Percentiles rank a stretch among this genome's conserved stretches.
Evolutionary conservation across 2,113 vertebrate species (phyloP).

Genomic region (Microcebus griseorufus): DNA sequence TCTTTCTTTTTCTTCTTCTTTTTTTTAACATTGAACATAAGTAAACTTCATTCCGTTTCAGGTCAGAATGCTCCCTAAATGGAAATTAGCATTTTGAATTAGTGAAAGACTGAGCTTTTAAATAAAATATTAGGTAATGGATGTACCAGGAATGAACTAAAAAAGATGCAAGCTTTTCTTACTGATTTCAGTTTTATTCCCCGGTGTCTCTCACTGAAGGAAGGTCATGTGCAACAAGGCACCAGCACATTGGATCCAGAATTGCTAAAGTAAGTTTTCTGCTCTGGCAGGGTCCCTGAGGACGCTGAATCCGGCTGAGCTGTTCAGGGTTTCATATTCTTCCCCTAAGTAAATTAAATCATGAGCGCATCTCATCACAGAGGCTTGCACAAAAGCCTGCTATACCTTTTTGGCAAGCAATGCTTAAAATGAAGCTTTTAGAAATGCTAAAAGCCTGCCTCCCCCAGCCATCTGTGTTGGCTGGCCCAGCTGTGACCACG

Average conservation of each 20-base stretch:
- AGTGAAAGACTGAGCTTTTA: conserved; percentile 35
- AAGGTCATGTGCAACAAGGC: conserved; percentile 66
- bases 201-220: conserved; percentile 37
- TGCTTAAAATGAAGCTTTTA: conserved; percentile 53
- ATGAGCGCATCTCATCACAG: not conserved
- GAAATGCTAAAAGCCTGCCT: not conserved
- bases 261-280: conserved; percentile 75
- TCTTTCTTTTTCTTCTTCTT: not conserved
- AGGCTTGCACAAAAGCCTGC: conserved; percentile 41
- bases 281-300: conserved; percentile 11
- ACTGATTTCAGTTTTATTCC: conserved; percentile 69
- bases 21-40: not conserved
- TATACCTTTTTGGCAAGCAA: conserved; percentile 54
- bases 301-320: conserved; percentile 53
- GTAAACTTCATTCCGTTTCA: not conserved
- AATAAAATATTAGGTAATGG: conserved; percentile 73
- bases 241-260: conserved; percentile 41
- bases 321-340: conserved; percentile 66
- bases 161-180: conserved; percentile 66
- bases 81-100: conserved; percentile 56
- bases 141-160: conserved; percentile 52
- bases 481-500: not conserved
- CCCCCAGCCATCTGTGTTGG: conserved; percentile 21
- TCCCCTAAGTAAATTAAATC: conserved; percentile 63
- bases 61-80: conserved; percentile 6